These are phyloP conservation scores for Enteromius anoplus DNA, from an alignment of 2,797 vertebrate genomes.

Conservation along the genomic window DNA sequence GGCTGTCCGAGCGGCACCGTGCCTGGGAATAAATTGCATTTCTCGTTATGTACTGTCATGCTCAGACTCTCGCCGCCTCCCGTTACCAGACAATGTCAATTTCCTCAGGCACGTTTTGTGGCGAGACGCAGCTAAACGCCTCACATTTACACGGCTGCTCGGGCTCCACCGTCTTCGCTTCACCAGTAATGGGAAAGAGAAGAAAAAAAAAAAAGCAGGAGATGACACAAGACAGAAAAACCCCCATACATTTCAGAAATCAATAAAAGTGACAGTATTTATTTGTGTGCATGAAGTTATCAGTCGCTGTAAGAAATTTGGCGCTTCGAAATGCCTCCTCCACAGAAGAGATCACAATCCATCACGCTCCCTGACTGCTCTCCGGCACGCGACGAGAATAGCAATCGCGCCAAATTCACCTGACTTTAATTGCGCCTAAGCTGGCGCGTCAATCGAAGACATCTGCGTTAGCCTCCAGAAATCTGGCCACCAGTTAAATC, in stretches of 20 bases:
- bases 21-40: constrained; percentile 98
- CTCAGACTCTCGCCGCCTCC: constrained; percentile 59
- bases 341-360: constrained; percentile 78
- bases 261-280: constrained; percentile 71
- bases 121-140: constrained; percentile 56
- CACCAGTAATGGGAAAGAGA: constrained; percentile 43
- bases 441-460: constrained; percentile 66
- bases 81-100: constrained; percentile 75
- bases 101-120: constrained; percentile 67
- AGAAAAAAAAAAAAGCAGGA: constrained; percentile 34
- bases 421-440: constrained; percentile 77
- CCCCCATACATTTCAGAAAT: constrained; percentile 6
- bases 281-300: constrained; percentile 86
- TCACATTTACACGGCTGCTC: constrained; percentile 50
- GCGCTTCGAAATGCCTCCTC: constrained; percentile 75
- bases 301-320: constrained; percentile 78
- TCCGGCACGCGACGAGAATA: constrained; percentile 73
- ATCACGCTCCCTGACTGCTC: constrained; percentile 70
- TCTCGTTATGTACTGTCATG: constrained; percentile 90
- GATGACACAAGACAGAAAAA: constrained; percentile 45
- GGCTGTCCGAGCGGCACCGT: constrained; percentile 92
- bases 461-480: constrained; percentile 51
- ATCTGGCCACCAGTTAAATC: constrained; percentile 49
- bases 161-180: constrained; percentile 48
- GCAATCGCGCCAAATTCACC: constrained; percentile 79